A percentile compares a stretch with the other conserved stretches of the same genome.
Evolutionary conservation across 2,113 vertebrate genomes (phyloP).

Genomic region (Passer domesticus): DNA sequence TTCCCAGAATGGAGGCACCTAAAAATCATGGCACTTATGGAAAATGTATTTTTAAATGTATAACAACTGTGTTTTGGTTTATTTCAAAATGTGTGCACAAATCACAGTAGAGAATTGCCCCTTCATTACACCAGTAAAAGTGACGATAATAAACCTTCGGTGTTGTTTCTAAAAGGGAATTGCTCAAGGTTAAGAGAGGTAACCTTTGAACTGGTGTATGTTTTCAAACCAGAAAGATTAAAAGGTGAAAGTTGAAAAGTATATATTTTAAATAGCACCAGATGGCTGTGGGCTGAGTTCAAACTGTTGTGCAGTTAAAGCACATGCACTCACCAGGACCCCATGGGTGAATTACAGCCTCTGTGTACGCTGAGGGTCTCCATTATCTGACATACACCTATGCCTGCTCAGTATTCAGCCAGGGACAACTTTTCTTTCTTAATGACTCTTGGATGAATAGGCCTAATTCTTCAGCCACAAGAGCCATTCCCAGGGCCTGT

Average conservation of each 20-base stretch:
- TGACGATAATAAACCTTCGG: not conserved
- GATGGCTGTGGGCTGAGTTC: slow-evolving; percentile 31
- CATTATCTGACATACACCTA: slow-evolving; percentile 16
- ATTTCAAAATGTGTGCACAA: slow-evolving; percentile 21
- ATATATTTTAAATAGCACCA: slow-evolving; percentile 57
- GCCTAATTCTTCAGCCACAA: not conserved
- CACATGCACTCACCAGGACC: not conserved
- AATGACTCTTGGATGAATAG: slow-evolving; percentile 26
- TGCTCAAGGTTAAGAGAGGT: slow-evolving; percentile 20
- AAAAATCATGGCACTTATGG: not conserved
- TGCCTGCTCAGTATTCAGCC: not conserved
- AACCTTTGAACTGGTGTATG: slow-evolving; percentile 51
- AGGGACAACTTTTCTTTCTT: slow-evolving; percentile 12
- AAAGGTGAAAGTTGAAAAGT: slow-evolving; percentile 62
- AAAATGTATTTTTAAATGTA: not conserved
- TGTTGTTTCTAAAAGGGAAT: slow-evolving; percentile 40
- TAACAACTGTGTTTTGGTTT: not conserved
- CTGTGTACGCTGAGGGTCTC: not conserved
- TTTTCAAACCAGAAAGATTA: slow-evolving; percentile 54
- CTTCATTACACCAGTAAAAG: slow-evolving; percentile 33
- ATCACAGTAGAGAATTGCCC: slow-evolving; percentile 17
- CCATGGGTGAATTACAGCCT: slow-evolving; percentile 17
- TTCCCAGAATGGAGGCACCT: not conserved
- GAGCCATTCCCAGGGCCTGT: not conserved
- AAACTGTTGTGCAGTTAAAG: not conserved